Conservation (phyloP, 2,888 invertebrate genomes). For the Charanyca ferruginea region DNA sequence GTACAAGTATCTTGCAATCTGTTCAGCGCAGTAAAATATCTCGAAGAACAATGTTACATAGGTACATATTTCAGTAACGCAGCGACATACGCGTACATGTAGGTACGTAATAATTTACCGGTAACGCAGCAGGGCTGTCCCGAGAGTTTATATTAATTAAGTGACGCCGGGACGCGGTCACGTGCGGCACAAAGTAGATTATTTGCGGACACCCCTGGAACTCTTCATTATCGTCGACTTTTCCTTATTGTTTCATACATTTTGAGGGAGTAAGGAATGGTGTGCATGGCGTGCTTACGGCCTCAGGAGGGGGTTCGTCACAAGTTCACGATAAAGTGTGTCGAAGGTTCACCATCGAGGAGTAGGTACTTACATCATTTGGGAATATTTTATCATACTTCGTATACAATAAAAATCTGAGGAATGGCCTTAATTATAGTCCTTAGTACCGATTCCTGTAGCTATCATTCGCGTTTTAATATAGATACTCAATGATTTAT, state of each 20-base stretch:
- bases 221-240: slow-evolving; percentile 70
- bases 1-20: slow-evolving; percentile 15
- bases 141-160: slow-evolving; percentile 80
- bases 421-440: too few relatives aligned
- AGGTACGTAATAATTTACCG: slow-evolving; percentile 56
- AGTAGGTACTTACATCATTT: neutral
- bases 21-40: slow-evolving; percentile 23
- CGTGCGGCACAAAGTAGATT: slow-evolving; percentile 78
- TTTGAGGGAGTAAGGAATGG: slow-evolving; percentile 33
- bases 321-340: neutral
- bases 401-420: too few relatives aligned
- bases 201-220: slow-evolving; percentile 73
- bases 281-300: slow-evolving; percentile 22
- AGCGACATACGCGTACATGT: slow-evolving; percentile 34
- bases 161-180: slow-evolving; percentile 69
- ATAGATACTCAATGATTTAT: too few relatives aligned
- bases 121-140: slow-evolving; percentile 61
- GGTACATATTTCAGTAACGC: slow-evolving; percentile 17
- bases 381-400: too few relatives aligned
- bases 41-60: slow-evolving; percentile 14
- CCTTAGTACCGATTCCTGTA: too few relatives aligned
- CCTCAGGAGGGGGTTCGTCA: neutral
- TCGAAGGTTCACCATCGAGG: slow-evolving; percentile 4
- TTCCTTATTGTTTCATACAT: slow-evolving; percentile 72
- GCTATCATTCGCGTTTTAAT: too few relatives aligned